Conservation (phyloP, 2,113 vertebrate genomes). For the Porphyrio hochstetteri region DNA sequence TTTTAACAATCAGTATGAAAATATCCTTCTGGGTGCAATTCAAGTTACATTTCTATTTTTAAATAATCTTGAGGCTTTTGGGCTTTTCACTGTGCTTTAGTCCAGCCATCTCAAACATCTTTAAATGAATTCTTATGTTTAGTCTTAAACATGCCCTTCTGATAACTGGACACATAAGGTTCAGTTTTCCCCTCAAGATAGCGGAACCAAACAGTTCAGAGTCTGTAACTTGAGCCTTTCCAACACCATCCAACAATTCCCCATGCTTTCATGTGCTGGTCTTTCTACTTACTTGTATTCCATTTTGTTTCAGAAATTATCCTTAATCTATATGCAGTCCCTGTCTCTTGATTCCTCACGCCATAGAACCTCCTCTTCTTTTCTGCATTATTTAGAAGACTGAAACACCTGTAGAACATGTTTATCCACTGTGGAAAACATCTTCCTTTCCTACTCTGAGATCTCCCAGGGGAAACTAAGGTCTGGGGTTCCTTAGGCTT, state of each 20-base stretch:
- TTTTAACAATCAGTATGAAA: neutral
- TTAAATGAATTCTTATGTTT: neutral
- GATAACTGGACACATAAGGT: neutral
- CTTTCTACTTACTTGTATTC: neutral
- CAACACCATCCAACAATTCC: neutral
- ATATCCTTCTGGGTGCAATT: neutral
- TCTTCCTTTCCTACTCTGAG: neutral
- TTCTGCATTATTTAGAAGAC: neutral
- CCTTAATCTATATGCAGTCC: neutral
- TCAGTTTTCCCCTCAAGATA: neutral
- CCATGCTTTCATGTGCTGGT: neutral
- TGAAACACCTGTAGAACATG: neutral
- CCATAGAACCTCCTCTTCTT: neutral
- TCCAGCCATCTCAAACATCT: neutral
- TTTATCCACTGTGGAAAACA: neutral
- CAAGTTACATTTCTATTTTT: neutral
- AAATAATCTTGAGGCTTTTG: neutral
- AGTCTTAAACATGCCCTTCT: neutral
- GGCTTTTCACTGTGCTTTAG: neutral
- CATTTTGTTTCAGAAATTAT: neutral
- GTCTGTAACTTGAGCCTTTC: neutral
- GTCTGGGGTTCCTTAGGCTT: rapidly evolving
- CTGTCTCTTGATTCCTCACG: neutral
- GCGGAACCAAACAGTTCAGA: neutral
- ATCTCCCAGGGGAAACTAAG: neutral